Base-by-base conservation (phyloP, 2,888 invertebrate species). In the Steinernema scapterisci region DNA sequence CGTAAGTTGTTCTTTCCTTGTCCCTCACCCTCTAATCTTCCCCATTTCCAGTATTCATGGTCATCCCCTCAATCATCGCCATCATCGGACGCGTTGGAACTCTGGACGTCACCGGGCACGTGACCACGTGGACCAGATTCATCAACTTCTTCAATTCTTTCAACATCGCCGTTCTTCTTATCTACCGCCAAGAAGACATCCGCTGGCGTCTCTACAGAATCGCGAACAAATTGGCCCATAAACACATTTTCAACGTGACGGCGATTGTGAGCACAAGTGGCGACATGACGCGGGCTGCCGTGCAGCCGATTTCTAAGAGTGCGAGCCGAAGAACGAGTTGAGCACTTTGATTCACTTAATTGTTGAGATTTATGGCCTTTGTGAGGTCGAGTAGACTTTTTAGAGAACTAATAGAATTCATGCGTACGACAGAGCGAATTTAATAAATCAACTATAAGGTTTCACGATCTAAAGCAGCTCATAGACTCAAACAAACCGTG, bases 61-160 rank as follows among this genome's bases (percentile, higher is more conserved):
- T 63, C 23, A 31, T 63, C 31, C 63, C 63, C 19, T 27, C 63
- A 16, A n/a, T 31, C 2, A 6, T 63, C 3, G 63, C 63, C 27
- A 31, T 63, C 19, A 19, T 38, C 63, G 38, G 16, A 1, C 23
- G 63, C 9, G 6, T n/a, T 1, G 63, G 16, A 1, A 9, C 13
- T 1, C 63, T 63, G 63, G 38, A 63, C 63, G 25, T 63, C 5
- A 11, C 63, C 13, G 31, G 31, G 1, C 38, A 63, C 31, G 19
- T 63, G 27, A 25, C 63, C 63, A 63, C 63, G 38, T 63, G 63
- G 63, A 63, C 63, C 31, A 63, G 63, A 63, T 63, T 63, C 63
- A n/a, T 63, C 63, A 63, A n/a, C 16, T 63, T 63, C 63, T 63
- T 63, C 31, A 63, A 63, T 27, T 63, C 63, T 16, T 63, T 63